Percentiles rank a stretch among this genome's conserved stretches.
Conservation (phyloP, 2,797 vertebrate species). For the Aeoliscus strigatus region DNA sequence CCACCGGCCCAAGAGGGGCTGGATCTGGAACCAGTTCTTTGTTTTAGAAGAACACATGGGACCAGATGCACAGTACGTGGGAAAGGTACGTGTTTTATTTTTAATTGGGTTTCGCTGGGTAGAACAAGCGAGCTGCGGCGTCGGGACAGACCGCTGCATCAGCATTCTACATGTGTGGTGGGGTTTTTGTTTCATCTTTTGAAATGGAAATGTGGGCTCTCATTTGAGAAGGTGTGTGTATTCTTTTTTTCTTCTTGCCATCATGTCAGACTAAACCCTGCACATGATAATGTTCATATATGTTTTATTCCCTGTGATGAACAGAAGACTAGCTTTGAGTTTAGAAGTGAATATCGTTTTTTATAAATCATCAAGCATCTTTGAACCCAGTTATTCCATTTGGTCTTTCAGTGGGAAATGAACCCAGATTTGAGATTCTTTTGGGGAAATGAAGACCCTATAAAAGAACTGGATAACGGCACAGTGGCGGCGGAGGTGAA, state of each 20-base stretch:
- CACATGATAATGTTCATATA: slow-evolving; percentile 29
- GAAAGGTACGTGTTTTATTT: slow-evolving; percentile 96
- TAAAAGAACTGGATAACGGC: too few relatives aligned
- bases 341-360: slow-evolving; percentile 23
- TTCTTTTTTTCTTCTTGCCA: background rate
- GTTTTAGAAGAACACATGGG: slow-evolving; percentile 99
- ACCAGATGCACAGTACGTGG: slow-evolving; percentile 94
- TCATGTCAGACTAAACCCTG: slow-evolving; percentile 11
- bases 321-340: slow-evolving; percentile 21
- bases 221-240: slow-evolving; percentile 17
- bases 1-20: slow-evolving; percentile 96
- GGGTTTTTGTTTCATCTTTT: slow-evolving; percentile 19
- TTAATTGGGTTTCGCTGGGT: too few relatives aligned
- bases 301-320: slow-evolving; percentile 39
- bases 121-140: too few relatives aligned
- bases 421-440: slow-evolving; percentile 30
- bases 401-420: slow-evolving; percentile 23
- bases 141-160: slow-evolving; percentile 22
- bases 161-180: slow-evolving; percentile 24
- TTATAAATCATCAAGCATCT: slow-evolving; percentile 32
- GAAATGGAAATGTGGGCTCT: slow-evolving; percentile 40
- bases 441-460: slow-evolving; percentile 27
- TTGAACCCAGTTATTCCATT: slow-evolving; percentile 39
- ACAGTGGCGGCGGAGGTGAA: too few relatives aligned
- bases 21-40: slow-evolving; percentile 99